Conservation (phyloP, 2,797 vertebrate genomes). For the Oreochromis grahami region DNA sequence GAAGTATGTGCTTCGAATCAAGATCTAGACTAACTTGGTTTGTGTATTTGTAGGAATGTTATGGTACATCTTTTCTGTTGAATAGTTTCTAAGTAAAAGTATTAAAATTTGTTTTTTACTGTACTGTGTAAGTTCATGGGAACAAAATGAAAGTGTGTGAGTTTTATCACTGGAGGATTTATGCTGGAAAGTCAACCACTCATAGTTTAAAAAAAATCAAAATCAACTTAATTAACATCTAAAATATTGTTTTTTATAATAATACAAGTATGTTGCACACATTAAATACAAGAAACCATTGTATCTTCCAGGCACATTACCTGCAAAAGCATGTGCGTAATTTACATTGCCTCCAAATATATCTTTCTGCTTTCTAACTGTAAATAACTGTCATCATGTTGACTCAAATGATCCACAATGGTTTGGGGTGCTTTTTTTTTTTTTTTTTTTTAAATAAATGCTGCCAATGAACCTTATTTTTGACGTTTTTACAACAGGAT, state of each 20-base stretch:
- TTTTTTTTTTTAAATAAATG: background rate
- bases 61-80: background rate
- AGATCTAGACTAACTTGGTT: background rate
- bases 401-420: background rate
- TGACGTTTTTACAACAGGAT: background rate
- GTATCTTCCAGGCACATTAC: conserved; percentile 41
- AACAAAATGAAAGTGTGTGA: background rate
- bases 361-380: background rate
- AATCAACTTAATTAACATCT: background rate
- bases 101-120: background rate
- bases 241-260: background rate
- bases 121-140: background rate
- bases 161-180: background rate
- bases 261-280: background rate
- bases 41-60: background rate
- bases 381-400: background rate
- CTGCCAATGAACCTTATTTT: background rate
- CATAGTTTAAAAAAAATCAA: background rate
- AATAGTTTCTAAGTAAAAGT: conserved; percentile 12
- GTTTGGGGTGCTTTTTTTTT: background rate
- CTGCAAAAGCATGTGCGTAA: background rate
- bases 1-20: background rate
- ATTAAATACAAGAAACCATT: conserved; percentile 20
- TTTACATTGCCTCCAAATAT: background rate
- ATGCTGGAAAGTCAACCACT: background rate